Evolutionary conservation across 2,113 vertebrate genomes (phyloP).

Genomic region (Archilochus colubris): DNA sequence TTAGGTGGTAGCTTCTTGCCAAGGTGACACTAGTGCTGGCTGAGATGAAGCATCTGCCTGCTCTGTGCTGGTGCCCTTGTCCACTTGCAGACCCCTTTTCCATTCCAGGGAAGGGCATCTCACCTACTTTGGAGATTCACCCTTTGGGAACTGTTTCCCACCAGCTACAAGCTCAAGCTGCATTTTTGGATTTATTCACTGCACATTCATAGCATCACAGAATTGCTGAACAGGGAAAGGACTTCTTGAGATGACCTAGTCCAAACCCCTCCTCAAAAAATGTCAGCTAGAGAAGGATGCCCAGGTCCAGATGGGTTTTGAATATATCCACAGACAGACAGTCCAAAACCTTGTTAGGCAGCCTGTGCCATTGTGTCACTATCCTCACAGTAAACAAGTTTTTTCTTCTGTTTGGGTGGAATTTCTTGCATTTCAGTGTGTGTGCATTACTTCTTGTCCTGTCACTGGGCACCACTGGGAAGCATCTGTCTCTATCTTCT

Average conservation of each 20-base stretch:
- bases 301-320: not conserved
- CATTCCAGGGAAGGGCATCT: not conserved
- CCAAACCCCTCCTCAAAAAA: not conserved
- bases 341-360: not conserved
- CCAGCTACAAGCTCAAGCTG: not conserved
- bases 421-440: not conserved
- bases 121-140: rapidly evolving
- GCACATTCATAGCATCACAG: not conserved
- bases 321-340: not conserved
- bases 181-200: not conserved
- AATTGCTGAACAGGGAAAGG: not conserved
- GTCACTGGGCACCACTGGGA: not conserved
- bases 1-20: conserved; percentile 19
- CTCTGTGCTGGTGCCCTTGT: not conserved
- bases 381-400: not conserved
- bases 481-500: not conserved
- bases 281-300: not conserved
- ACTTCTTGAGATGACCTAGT: not conserved
- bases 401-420: not conserved
- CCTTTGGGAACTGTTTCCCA: not conserved
- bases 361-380: not conserved
- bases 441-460: not conserved
- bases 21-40: not conserved
- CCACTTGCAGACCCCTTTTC: not conserved
- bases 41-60: not conserved